Conservation (phyloP, 2,797 vertebrate species). For the Hozukius guyotensis region DNA sequence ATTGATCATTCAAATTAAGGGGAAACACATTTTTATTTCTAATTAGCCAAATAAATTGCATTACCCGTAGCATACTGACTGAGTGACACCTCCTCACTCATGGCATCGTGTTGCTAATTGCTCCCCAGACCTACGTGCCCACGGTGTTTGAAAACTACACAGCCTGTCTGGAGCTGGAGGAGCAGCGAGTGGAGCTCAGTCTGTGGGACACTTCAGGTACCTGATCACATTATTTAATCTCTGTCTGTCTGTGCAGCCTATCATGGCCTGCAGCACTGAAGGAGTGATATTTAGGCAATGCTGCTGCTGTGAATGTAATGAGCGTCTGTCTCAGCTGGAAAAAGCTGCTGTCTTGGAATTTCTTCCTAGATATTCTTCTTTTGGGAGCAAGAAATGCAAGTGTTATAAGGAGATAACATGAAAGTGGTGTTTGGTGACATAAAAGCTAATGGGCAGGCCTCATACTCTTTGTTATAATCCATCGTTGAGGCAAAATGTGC, state of each 20-base stretch:
- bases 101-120: conserved; percentile 61
- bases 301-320: conserved; percentile 22
- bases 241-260: background rate
- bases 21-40: background rate
- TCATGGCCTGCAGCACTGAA: conserved; percentile 19
- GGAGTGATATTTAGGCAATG: conserved; percentile 22
- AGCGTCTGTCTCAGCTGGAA: background rate
- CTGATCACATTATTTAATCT: conserved; percentile 15
- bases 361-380: background rate
- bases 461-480: background rate
- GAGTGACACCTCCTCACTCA: conserved; percentile 58
- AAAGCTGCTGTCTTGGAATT: background rate
- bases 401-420: background rate
- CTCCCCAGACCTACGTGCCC: conserved; percentile 92
- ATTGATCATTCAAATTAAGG: conserved; percentile 2
- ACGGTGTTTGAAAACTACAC: conserved; percentile 98
- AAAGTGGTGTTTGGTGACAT: background rate
- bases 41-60: conserved; percentile 27
- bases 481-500: background rate
- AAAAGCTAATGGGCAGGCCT: background rate
- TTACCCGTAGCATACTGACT: conserved; percentile 33
- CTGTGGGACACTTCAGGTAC: conserved; percentile 98
- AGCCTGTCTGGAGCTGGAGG: conserved; percentile 94
- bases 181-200: conserved; percentile 94
- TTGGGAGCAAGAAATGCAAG: background rate